Evolutionary conservation across 2,797 vertebrate genomes (phyloP).

Genomic region (Vireo griseus): DNA sequence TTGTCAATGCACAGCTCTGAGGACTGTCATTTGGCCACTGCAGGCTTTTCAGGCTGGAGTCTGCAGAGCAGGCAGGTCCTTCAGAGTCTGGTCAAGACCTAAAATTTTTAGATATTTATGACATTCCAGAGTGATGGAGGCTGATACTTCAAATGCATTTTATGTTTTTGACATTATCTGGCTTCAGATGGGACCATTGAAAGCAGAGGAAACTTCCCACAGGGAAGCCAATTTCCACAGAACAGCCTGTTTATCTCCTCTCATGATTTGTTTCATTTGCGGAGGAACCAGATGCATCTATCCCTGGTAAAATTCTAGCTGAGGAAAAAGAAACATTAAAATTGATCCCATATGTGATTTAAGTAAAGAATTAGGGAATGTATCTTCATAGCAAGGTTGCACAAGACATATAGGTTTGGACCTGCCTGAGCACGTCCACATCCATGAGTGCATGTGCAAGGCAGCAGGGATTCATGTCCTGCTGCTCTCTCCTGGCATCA

Average conservation of each 20-base stretch:
- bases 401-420: not conserved
- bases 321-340: not conserved
- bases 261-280: not conserved
- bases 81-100: not conserved
- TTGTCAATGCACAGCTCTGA: accelerated
- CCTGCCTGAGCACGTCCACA: not conserved
- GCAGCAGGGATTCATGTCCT: not conserved
- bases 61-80: not conserved
- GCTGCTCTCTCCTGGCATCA: not conserved
- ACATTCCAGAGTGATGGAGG: not conserved
- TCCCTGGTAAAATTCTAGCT: not conserved
- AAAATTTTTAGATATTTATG: not conserved
- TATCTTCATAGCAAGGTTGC: not conserved
- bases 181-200: not conserved
- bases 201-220: not conserved
- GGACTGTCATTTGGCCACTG: not conserved
- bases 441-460: accelerated
- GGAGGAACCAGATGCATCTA: not conserved
- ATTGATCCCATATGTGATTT: not conserved
- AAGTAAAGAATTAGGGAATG: not conserved
- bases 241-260: not conserved
- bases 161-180: not conserved
- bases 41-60: not conserved
- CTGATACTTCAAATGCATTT: not conserved
- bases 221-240: not conserved